Evolutionary conservation across 2,113 vertebrate genomes (phyloP), one percentile per base, ranked within the genome.

Genomic region (Eleginops maclovinus): DNA sequence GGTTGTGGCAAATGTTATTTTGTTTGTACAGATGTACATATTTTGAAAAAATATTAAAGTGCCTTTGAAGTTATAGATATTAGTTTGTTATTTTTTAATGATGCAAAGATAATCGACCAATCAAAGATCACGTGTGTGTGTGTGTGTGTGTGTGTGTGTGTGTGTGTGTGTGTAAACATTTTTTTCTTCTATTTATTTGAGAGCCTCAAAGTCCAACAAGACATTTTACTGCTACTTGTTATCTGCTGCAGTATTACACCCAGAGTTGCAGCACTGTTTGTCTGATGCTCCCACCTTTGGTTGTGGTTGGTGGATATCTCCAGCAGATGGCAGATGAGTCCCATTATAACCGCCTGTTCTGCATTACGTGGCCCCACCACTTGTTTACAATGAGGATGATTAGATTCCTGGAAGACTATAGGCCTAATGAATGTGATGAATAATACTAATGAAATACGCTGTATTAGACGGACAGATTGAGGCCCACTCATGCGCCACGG

Each of bases 1-100:
- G 0, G 21, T 76, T 83, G 46, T 78, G 81, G 54, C 95, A 95
- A 95, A 94, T 93, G 95, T 95, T 96, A 89, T 93, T 95, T 94
- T 87, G 94, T 95, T 92, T 99, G 96, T 97, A 97, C 96, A 97
- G 96, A 94, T 99, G 96, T 97, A 97, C 96, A 97, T 97, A 97
- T 95, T 96, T 90, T 80, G 41, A 91, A 94, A 92, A 94, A 95
- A 87, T 77, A 88, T 96, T 96, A 96, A 96, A 95, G 95, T 98
- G 96, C 95, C 96, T 90, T 77, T 96, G 94, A 95, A 96, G 93
- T 95, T 94, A 94, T 92, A 94, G 91, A 87, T 94, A 2, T 16
- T 9, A 0, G 94, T 94, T 92, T 55, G 12, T 63, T 95, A 87
- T 94, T 92, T 96, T 95, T 96, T 41, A 0, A 24, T 51, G 3